A percentile compares a stretch with the other conserved stretches of the same genome.
Conservation (phyloP, 2,113 vertebrate species). For the Rhea pennata region DNA sequence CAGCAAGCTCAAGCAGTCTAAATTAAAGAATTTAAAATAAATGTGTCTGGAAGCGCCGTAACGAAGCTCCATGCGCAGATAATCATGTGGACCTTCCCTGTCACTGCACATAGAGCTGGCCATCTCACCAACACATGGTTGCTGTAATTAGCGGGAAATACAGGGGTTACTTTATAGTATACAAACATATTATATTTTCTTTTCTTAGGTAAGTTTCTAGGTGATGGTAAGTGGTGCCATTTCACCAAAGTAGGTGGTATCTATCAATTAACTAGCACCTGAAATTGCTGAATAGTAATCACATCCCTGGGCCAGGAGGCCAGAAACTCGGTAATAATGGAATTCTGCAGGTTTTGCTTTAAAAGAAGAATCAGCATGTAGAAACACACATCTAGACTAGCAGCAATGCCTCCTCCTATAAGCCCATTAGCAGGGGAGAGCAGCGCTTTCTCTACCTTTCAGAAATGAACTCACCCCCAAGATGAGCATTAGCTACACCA, state of each 20-base stretch:
- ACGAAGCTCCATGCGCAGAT: not conserved
- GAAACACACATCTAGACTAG: not conserved
- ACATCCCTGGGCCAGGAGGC: not conserved
- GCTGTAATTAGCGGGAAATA: not conserved
- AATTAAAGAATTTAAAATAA: constrained; percentile 25
- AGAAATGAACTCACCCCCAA: constrained; percentile 24
- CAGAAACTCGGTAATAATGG: not conserved
- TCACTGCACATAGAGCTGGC: not conserved
- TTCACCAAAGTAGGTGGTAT: not conserved
- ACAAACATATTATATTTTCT: not conserved
- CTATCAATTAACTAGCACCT: not conserved
- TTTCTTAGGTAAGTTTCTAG: not conserved
- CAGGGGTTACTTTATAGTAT: not conserved
- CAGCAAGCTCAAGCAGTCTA: not conserved
- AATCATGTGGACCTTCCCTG: not conserved
- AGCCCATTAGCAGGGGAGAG: not conserved
- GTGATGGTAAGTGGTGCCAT: not conserved
- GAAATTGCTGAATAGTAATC: not conserved
- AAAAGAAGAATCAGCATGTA: not conserved
- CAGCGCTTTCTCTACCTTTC: not conserved
- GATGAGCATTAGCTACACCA: not conserved
- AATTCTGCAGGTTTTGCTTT: not conserved
- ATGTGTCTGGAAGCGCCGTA: constrained; percentile 22
- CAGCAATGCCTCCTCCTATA: not conserved
- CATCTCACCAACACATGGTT: not conserved